Conservation (phyloP, 1,140 invertebrate genomes). For the Tachypleus tridentatus region DNA sequence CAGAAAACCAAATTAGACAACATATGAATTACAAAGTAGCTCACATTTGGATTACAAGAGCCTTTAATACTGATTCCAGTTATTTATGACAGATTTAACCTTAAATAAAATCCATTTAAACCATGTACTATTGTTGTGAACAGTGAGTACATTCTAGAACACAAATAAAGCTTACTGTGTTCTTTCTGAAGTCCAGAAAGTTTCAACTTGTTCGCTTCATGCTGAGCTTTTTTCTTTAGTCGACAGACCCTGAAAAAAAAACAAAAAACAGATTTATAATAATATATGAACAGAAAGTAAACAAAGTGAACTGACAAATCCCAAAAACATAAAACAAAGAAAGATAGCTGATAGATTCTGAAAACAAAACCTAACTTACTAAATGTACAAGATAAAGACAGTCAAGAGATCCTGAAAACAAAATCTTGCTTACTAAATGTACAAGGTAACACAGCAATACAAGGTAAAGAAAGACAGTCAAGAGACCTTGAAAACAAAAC, state of each 20-base stretch:
- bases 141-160: too few relatives aligned
- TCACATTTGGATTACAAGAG: too few relatives aligned
- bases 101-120: too few relatives aligned
- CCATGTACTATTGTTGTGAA: too few relatives aligned
- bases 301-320: background rate
- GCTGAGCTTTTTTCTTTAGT: slow-evolving; percentile 87
- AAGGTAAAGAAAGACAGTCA: background rate
- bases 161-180: slow-evolving; percentile 55
- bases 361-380: background rate
- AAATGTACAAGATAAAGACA: background rate
- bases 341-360: background rate
- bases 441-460: background rate
- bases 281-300: too few relatives aligned
- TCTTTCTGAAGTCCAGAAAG: slow-evolving; percentile 83
- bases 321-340: too few relatives aligned
- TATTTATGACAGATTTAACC: too few relatives aligned
- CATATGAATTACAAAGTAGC: too few relatives aligned
- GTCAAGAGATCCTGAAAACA: background rate
- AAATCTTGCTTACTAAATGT: too few relatives aligned
- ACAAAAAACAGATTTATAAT: slow-evolving; percentile 2
- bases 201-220: slow-evolving; percentile 92
- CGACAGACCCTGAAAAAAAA: slow-evolving; percentile 60
- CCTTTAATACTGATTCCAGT: too few relatives aligned
- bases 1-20: too few relatives aligned
- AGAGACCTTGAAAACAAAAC: background rate